Evolutionary conservation across 1,140 invertebrate species (phyloP).

Genomic region (Penaeus japonicus): DNA sequence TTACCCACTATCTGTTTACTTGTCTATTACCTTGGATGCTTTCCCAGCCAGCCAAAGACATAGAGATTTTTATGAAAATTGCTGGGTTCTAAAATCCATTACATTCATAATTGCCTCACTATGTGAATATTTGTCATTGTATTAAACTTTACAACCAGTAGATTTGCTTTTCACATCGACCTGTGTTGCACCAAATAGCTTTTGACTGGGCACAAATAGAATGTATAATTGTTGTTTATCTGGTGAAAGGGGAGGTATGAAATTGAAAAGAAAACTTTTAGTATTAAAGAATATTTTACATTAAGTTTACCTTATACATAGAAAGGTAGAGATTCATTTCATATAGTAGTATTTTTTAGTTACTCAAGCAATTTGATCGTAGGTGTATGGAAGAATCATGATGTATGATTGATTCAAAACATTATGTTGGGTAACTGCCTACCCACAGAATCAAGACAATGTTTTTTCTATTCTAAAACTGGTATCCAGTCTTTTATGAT

Average conservation of each 20-base stretch:
- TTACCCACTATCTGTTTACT: background rate
- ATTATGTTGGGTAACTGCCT: background rate
- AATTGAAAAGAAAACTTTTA: too few species aligned
- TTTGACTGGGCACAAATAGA: conserved; percentile 40
- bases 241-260: too few species aligned
- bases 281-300: too few species aligned
- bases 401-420: conserved; percentile 10
- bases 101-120: background rate
- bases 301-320: too few species aligned
- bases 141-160: too few species aligned
- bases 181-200: background rate
- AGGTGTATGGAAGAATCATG: conserved; percentile 12
- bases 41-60: conserved; percentile 44
- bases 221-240: conserved; percentile 26
- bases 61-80: conserved; percentile 17
- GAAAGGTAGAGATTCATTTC: background rate
- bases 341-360: background rate
- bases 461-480: background rate
- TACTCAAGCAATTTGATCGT: conserved; percentile 4
- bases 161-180: too few species aligned
- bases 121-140: too few species aligned
- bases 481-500: conserved; percentile 24
- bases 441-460: too few species aligned
- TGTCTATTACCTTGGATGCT: conserved; percentile 7
- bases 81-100: conserved; percentile 23